Base-by-base conservation (phyloP, 2,888 invertebrate species). In the Cryptocephalus primarius region DNA sequence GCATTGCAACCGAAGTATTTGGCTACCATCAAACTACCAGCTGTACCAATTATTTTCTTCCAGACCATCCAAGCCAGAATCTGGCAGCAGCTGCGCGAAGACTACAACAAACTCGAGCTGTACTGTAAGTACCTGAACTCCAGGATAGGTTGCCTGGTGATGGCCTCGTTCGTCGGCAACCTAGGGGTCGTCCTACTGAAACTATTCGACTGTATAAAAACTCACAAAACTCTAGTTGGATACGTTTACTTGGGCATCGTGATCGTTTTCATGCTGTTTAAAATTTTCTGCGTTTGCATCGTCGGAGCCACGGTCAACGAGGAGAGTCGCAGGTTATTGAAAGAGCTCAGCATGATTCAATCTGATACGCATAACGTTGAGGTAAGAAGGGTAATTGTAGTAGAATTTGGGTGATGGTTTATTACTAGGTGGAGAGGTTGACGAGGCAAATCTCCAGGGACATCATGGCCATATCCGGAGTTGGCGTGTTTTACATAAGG, bases 161-260 rank as follows among this genome's bases (percentile, higher is more conserved):
- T 86, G 0, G 61, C 85, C 2, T 82, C 84, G 0, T 84, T 82
- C 55, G 70, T 77, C 10, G 81, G 78, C 51, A 84, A 86, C 64
- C 72, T 86, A 42, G 85, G 81, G 63, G 84, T 83, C 59, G 81
- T 85, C 54, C 80, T 85, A 47, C 72, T 83, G 43, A 82, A 84
- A 59, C 70, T 85, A 8, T 85, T 82, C 58, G 73, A 80, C 57
- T 81, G 79, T 31, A 72, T 83, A 63, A 73, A 47, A 45, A 47
- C 14, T 1, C 34, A 44, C 8, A 40, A 31, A 32, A 39, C 4
- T 22, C 8, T 45, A 1, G 42, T 44, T 8, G 42, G 39, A 10
- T 40, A 40, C 40, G 34, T 39, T 13, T 50, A 48, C 40, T 43
- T 48, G 31, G 44, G 45, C 40, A 48, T 48, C 38, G 32, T 40